Evolutionary conservation across 2,113 vertebrate species (phyloP).

Genomic region (Dipodomys merriami): DNA sequence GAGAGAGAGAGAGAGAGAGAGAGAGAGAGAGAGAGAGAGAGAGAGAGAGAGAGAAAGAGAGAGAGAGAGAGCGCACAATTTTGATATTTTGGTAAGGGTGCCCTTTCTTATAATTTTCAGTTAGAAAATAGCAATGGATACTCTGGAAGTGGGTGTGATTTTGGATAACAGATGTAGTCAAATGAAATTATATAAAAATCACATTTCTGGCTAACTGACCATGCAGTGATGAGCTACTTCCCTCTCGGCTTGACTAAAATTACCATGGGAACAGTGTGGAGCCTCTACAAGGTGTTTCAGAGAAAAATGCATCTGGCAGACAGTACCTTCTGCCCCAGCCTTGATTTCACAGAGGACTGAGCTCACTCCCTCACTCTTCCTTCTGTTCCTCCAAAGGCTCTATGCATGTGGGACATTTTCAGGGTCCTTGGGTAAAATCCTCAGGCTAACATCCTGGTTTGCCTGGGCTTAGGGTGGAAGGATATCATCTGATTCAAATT

Average conservation of each 20-base stretch:
- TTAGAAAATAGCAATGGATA: constrained; percentile 68
- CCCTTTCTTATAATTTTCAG: constrained; percentile 57
- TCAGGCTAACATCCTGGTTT: background rate
- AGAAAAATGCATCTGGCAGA: background rate
- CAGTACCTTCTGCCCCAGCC: background rate
- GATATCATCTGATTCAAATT: background rate
- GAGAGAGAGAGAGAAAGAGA: background rate
- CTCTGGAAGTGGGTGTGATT: constrained; percentile 55
- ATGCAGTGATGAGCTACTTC: constrained; percentile 53
- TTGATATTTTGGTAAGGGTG: constrained; percentile 69
- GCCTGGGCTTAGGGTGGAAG: background rate
- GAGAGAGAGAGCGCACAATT: constrained; percentile 11
- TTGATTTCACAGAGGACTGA: background rate
- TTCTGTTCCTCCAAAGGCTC: background rate
- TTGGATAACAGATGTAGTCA: constrained; percentile 80
- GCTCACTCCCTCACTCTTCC: background rate
- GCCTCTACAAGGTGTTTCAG: constrained; percentile 51
- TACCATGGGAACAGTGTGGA: constrained; percentile 78
- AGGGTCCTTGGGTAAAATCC: background rate
- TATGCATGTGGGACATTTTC: background rate
- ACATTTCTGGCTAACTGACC: constrained; percentile 77
- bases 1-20: background rate
- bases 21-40: background rate
- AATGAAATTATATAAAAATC: constrained; percentile 78
- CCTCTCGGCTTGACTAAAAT: constrained; percentile 77